phyloP scores from a whole-genome alignment of 2,888 invertebrate species.

The Lasius platythorax region DNA sequence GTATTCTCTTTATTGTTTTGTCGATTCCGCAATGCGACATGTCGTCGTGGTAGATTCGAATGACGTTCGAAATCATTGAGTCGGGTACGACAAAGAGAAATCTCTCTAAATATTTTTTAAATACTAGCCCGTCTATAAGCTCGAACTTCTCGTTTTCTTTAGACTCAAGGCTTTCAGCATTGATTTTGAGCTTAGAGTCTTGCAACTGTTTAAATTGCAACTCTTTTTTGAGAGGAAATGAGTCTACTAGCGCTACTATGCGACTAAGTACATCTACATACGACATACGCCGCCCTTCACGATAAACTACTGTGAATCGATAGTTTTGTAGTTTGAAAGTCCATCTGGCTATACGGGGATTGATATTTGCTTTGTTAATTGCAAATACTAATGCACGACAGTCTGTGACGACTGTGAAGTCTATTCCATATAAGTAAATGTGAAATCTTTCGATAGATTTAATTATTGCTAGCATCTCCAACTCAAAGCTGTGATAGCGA shows the following conservation, averaged over 20 bases:
- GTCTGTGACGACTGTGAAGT: background rate
- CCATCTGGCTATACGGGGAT: background rate
- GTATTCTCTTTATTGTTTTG: background rate
- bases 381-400: background rate
- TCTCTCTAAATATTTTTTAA: fast-evolving
- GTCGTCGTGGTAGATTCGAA: background rate
- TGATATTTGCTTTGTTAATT: fast-evolving
- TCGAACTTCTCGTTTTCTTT: background rate
- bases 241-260: background rate
- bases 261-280: background rate
- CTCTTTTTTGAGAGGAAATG: background rate
- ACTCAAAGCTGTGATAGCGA: background rate
- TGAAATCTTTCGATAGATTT: background rate
- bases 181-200: background rate
- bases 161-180: no score
- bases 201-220: background rate
- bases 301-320: background rate
- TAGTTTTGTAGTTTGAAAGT: background rate
- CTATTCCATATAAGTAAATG: background rate
- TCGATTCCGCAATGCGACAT: background rate
- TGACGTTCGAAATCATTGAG: background rate
- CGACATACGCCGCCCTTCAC: background rate
- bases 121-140: background rate
- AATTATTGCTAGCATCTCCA: background rate
- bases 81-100: background rate